phyloP scores from a whole-genome alignment of 2,888 invertebrate species.

The Abrostola tripartita region DNA sequence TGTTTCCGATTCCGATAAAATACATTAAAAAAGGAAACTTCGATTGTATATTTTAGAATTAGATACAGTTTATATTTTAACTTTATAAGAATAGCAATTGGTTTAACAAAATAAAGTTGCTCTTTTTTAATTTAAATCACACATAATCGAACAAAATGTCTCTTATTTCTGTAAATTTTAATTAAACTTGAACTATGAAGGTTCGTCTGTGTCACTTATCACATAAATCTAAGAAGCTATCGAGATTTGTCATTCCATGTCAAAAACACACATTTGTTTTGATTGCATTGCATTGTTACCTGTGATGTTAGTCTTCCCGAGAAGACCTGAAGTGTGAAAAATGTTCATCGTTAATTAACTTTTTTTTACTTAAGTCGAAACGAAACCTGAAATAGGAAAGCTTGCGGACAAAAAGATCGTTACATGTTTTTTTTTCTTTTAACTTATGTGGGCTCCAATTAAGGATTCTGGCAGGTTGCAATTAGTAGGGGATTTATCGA shows the following conservation, averaged over 20 bases:
- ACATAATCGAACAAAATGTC: too few species aligned
- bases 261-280: conserved; percentile 76
- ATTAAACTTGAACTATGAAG: conserved; percentile 7
- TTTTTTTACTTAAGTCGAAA: conserved; percentile 77
- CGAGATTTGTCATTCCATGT: conserved; percentile 77
- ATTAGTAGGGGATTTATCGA: conserved; percentile 74
- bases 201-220: conserved; percentile 63
- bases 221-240: conserved; percentile 61
- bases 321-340: conserved; percentile 89
- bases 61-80: not conserved
- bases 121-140: not conserved
- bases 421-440: conserved; percentile 65
- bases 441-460: conserved; percentile 68
- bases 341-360: conserved; percentile 86
- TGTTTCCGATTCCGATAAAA: conserved; percentile 29
- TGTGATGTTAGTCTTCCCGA: conserved; percentile 89
- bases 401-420: conserved; percentile 82
- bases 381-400: conserved; percentile 87
- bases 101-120: not conserved
- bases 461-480: conserved; percentile 72
- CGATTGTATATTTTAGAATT: not conserved
- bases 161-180: not conserved
- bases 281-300: conserved; percentile 79
- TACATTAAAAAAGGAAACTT: conserved; percentile 10
- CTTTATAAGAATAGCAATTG: not conserved